These are phyloP conservation scores for Aphelenchoides besseyi DNA, from an alignment of 1,140 invertebrate species.

Conservation along the genomic window DNA sequence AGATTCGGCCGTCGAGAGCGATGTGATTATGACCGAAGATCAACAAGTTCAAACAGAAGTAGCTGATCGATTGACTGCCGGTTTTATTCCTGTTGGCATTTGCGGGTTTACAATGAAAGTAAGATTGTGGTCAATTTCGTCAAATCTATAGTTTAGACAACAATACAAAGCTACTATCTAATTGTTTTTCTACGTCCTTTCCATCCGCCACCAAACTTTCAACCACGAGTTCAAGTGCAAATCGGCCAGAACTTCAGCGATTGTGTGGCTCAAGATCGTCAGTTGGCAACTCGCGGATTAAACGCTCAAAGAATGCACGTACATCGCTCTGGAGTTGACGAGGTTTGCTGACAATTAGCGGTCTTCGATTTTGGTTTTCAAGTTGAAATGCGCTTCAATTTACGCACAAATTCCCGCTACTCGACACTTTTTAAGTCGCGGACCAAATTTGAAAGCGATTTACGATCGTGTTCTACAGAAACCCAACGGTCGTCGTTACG, in stretches of 20 bases:
- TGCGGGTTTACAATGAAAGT: constrained; percentile 15
- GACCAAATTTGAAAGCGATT: not conserved
- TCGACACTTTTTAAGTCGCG: not conserved
- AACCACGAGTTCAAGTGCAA: not conserved
- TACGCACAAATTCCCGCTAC: not conserved
- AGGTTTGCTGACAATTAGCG: not conserved
- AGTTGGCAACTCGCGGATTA: not conserved
- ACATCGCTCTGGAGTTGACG: not conserved
- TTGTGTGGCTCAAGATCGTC: not conserved
- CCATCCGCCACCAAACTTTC: not conserved
- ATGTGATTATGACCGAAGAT: not conserved
- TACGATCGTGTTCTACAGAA: not conserved
- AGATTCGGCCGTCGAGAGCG: not conserved
- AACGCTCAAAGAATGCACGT: not conserved
- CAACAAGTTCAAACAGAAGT: constrained; percentile 2
- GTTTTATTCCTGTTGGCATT: constrained; percentile 8
- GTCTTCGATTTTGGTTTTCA: not conserved
- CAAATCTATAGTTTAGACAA: not conserved
- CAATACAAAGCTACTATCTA: not conserved
- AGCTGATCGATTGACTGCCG: not conserved
- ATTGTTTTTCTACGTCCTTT: not conserved
- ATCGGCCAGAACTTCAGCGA: constrained; percentile 1
- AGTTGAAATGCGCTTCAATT: constrained; percentile 13
- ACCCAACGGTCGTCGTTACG: not conserved
- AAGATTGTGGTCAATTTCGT: not conserved